Evolutionary conservation across 1,140 invertebrate species (phyloP), one percentile per base, ranked within the genome.

Genomic region (Anoplolepis gracilipes): DNA sequence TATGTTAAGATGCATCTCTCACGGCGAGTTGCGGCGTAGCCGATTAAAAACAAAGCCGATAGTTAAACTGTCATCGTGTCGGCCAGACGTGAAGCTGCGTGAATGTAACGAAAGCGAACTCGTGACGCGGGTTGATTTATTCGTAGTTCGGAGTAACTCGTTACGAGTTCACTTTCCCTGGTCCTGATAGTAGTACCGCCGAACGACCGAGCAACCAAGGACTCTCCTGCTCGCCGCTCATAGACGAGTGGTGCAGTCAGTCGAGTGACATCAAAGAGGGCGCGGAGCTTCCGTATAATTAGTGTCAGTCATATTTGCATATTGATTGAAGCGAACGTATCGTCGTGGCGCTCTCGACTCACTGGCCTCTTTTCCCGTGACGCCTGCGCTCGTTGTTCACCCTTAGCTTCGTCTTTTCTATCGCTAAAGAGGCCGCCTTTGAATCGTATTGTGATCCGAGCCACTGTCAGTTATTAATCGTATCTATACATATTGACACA

Each of bases 221-320:
- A 89, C 87, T 89, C 84, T 70, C 72, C 84, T 82, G 64, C 84
- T 88, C 76, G 67, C 69, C 85, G 53, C 42, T 78, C 82, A 49
- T 67, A 61, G 87, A 69, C 87, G 87, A 86, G 85, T 65, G 65
- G 59, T 22, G 87, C 90, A 88, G 88, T 91, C 89, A 88, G 89
- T 87, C 90, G 89, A 85, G 84, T 79, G 88, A 94, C 92, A 94
- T 94, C 94, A 94, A 94, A 94, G 94, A 91, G 93, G 88, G 91
- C 90, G 89, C 87, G 88, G 91, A 92, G 93, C 93, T 94, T 93
- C 93, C 93, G 93, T 95, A 94, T 94, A 95, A 94, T 95, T 95
- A 94, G 93, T 93, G 92, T 93, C 93, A 93, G 91, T 90, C 90
- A 91, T 93, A 95, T 95, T 95, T 95, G 92, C 94, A 94, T 95